These are phyloP conservation scores for Bujurquina vittata DNA, from an alignment of 2,113 vertebrate species.

Conservation along the genomic window DNA sequence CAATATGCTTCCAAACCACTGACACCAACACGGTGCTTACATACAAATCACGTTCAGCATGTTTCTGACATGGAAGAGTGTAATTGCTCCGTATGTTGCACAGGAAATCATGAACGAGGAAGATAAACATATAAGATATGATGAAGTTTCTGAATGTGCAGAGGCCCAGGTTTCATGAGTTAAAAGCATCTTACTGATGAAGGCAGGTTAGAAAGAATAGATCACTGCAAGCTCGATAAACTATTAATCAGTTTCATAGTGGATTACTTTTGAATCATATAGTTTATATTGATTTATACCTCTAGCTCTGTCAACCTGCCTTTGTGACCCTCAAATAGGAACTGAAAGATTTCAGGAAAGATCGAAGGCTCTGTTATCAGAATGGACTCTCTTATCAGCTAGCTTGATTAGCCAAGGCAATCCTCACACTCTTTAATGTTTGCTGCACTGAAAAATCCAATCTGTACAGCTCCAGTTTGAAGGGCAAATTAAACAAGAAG, in stretches of 20 bases:
- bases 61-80: background rate
- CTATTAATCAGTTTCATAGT: background rate
- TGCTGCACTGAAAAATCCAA: background rate
- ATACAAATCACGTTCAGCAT: conserved; percentile 13
- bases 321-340: background rate
- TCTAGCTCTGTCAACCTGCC: background rate
- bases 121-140: background rate
- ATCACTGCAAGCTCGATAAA: background rate
- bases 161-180: background rate
- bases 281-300: conserved; percentile 14
- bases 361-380: background rate
- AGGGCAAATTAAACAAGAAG: conserved; percentile 26
- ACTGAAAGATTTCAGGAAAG: background rate
- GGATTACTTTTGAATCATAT: background rate
- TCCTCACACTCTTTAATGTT: background rate
- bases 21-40: background rate
- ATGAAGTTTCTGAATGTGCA: background rate
- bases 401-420: background rate
- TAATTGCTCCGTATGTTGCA: background rate
- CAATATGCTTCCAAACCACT: conserved; percentile 26
- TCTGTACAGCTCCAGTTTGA: conserved; percentile 21
- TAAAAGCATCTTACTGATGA: background rate
- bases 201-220: background rate
- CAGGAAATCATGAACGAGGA: background rate
- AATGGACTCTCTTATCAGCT: background rate